phyloP scores from a whole-genome alignment of 2,888 invertebrate species.

The Melinaea menophilus region DNA sequence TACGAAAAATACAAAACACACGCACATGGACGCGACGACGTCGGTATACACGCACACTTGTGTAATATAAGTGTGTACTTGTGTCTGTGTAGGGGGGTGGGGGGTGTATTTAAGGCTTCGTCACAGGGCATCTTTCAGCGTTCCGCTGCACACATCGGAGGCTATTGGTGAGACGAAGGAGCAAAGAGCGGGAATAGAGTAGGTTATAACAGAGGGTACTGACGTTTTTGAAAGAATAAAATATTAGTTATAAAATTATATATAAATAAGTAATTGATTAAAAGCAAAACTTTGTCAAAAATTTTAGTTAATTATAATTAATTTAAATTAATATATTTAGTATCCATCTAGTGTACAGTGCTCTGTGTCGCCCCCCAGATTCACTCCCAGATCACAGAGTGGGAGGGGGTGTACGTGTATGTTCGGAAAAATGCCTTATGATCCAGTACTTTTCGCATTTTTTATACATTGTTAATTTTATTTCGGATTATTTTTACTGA shows the following conservation, averaged over 20 bases:
- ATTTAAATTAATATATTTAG: neutral
- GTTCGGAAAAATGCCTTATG: slow-evolving; percentile 77
- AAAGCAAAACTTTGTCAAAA: no score
- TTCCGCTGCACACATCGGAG: slow-evolving; percentile 73
- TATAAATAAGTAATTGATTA: no score
- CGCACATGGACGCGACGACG: slow-evolving; percentile 32
- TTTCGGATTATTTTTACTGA: slow-evolving; percentile 15
- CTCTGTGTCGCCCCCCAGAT: slow-evolving; percentile 35
- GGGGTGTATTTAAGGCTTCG: slow-evolving; percentile 70
- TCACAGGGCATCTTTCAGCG: slow-evolving; percentile 77
- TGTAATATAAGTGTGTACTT: slow-evolving; percentile 45
- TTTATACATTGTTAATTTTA: slow-evolving; percentile 30
- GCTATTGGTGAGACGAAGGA: slow-evolving; percentile 76
- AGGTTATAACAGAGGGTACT: slow-evolving; percentile 31
- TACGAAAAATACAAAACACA: slow-evolving; percentile 44
- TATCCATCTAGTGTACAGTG: neutral
- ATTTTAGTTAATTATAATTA: no score
- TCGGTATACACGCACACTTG: slow-evolving; percentile 46
- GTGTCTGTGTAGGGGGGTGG: slow-evolving; percentile 47
- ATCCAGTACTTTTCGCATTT: slow-evolving; percentile 58
- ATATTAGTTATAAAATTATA: no score
- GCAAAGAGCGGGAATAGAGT: slow-evolving; percentile 62
- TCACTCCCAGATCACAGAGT: slow-evolving; percentile 63
- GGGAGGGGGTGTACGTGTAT: slow-evolving; percentile 55
- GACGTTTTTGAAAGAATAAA: no score